Conservation (phyloP, 2,888 invertebrate genomes). For the Drosophila algonquin region DNA sequence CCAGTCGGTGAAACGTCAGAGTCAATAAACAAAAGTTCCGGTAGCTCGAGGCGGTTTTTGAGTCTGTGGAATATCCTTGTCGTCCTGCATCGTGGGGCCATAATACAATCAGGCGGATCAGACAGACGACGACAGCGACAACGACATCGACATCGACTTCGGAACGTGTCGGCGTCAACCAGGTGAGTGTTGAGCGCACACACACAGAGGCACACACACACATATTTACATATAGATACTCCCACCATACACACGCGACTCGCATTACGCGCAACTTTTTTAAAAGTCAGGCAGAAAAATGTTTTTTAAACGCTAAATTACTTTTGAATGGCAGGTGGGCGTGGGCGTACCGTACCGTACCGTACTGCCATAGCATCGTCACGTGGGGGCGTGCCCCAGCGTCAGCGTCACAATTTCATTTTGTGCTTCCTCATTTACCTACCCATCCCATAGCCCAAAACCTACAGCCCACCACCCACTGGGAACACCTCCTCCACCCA, state of each 20-base stretch:
- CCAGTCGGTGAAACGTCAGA: conserved; percentile 59
- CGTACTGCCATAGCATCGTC: conserved; percentile 18
- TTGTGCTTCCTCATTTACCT: conserved; percentile 66
- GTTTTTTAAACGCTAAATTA: conserved; percentile 79
- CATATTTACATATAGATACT: conserved; percentile 8
- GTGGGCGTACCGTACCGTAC: conserved; percentile 25
- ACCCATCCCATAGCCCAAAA: background rate
- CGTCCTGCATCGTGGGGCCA: conserved; percentile 25
- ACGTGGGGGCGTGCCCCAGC: conserved; percentile 59
- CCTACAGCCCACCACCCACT: background rate
- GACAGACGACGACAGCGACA: conserved; percentile 62
- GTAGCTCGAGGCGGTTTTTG: conserved; percentile 13
- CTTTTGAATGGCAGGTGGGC: conserved; percentile 74
- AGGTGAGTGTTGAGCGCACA: conserved; percentile 69
- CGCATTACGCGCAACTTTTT: conserved; percentile 70
- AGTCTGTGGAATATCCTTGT: background rate
- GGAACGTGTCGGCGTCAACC: conserved; percentile 52
- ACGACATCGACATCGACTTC: conserved; percentile 52
- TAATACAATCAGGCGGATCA: conserved; percentile 73
- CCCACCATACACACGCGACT: conserved; percentile 31
- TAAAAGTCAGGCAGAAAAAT: conserved; percentile 78
- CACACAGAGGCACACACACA: conserved; percentile 11
- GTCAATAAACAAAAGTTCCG: conserved; percentile 61
- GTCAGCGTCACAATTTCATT: conserved; percentile 73
- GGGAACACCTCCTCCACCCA: background rate